Evolutionary conservation across 2,888 invertebrate genomes (phyloP).

Genomic region (Synergus laeviventris): DNA sequence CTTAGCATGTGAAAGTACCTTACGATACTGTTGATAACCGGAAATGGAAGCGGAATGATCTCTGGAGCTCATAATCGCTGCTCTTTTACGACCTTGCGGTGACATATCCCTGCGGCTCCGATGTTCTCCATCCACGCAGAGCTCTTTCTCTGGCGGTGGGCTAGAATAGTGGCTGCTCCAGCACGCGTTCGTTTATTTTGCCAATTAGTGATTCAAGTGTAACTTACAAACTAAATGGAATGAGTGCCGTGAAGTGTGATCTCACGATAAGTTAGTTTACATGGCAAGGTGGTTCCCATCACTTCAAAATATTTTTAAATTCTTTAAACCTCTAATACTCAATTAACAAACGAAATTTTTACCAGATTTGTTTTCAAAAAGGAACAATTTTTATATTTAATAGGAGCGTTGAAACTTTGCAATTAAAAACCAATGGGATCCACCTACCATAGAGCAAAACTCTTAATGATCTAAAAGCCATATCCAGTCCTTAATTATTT

Average conservation of each 20-base stretch:
- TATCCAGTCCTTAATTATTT: conserved; percentile 54
- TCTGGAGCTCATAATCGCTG: conserved; percentile 83
- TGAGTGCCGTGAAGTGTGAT: conserved; percentile 61
- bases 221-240: conserved; percentile 59
- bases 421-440: background rate
- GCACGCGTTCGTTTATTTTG: conserved; percentile 60
- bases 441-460: conserved; percentile 10
- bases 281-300: conserved; percentile 58
- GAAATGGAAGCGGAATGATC: conserved; percentile 74
- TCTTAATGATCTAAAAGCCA: conserved; percentile 63
- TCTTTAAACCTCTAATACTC: background rate
- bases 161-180: conserved; percentile 75
- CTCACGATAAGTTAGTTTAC: conserved; percentile 44
- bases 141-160: conserved; percentile 76
- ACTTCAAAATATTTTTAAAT: conserved; percentile 35
- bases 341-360: no score
- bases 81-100: conserved; percentile 84
- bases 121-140: conserved; percentile 81
- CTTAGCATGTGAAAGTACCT: conserved; percentile 72
- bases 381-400: no score
- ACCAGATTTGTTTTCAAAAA: background rate
- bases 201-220: conserved; percentile 64
- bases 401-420: background rate
- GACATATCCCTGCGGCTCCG: conserved; percentile 91
- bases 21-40: conserved; percentile 71